Evolutionary conservation across 2,113 vertebrate species (phyloP).

Genomic region (Burhinus bistriatus): DNA sequence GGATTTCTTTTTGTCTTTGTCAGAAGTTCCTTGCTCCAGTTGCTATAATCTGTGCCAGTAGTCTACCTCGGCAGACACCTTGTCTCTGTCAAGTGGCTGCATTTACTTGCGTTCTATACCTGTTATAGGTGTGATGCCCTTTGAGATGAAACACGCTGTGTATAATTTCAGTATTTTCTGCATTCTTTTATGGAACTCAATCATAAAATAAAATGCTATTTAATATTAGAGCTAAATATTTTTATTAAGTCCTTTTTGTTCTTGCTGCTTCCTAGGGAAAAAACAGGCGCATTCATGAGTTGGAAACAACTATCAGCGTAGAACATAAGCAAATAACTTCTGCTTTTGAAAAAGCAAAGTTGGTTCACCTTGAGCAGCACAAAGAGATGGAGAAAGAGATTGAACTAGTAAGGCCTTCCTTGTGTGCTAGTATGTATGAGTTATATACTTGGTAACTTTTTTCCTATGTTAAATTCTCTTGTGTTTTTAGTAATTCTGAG

Average conservation of each 20-base stretch:
- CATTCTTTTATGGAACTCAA: neutral
- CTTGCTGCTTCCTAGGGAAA: slow-evolving; percentile 74
- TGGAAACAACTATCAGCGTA: slow-evolving; percentile 80
- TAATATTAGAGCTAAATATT: neutral
- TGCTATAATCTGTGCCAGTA: neutral
- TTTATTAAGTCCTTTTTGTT: neutral
- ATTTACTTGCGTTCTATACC: neutral
- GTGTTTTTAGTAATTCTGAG: neutral
- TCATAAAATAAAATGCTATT: neutral
- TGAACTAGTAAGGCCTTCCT: slow-evolving; percentile 78
- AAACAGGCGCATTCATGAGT: slow-evolving; percentile 75
- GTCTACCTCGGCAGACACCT: neutral
- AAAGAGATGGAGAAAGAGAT: slow-evolving; percentile 84
- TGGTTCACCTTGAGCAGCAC: slow-evolving; percentile 76
- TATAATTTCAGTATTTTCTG: neutral
- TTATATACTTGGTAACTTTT: neutral
- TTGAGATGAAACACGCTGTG: neutral
- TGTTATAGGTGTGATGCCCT: neutral
- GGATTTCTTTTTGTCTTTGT: neutral
- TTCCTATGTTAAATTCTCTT: neutral
- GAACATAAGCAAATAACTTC: slow-evolving; percentile 80
- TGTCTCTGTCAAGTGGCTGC: neutral
- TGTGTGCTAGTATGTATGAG: neutral
- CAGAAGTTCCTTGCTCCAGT: neutral
- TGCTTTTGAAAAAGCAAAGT: slow-evolving; percentile 81